Evolutionary conservation across 2,113 vertebrate species (phyloP), one percentile per base, ranked within the genome.

Genomic region (Picathartes gymnocephalus): DNA sequence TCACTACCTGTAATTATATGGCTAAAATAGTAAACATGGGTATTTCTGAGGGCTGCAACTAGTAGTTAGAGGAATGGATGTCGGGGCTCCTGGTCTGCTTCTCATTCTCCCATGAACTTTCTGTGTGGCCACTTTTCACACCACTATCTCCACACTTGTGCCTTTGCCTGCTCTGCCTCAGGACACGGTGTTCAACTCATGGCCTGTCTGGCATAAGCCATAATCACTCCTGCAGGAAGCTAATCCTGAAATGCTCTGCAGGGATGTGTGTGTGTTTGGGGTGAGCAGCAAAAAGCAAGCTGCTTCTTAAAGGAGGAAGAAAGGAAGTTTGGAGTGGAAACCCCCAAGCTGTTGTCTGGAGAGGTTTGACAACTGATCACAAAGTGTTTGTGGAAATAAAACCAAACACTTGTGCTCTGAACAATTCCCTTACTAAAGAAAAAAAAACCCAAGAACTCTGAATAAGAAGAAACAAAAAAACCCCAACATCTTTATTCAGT

Each of bases 1-100:
- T 90, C 87, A 35, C 56, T 91, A 80, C 91, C 92, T 95, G 85
- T 93, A 94, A 96, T 97, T 94, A 96, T 40, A 95, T 47, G 87
- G 93, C 87, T 91, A 54, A 91, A 84, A 91, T 39, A 82, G 96
- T 94, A 95, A 95, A 95, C 90, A 95, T 11, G 54, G 81, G 87
- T 39, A 91, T 95, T 95, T 90, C 90, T 83, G 92, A 95, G 93
- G 94, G 58, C 68, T 77, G 87, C 54, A 95, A 60, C 44, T 60
- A 31, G 84, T 33, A 65, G 86, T 91, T 92, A 94, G 88, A 68
- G 74, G 87, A 82, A 25, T 33, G 69, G 78, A 81, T 92, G 48
- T 71, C 3, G 10, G 73, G 81, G 78, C 65, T 94, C 25, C 76
- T 45, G 74, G 31, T 47, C 76, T 84, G 45, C 73, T 88, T 28